Evolutionary conservation across 2,113 vertebrate genomes (phyloP).

Genomic region (Miniopterus natalensis): DNA sequence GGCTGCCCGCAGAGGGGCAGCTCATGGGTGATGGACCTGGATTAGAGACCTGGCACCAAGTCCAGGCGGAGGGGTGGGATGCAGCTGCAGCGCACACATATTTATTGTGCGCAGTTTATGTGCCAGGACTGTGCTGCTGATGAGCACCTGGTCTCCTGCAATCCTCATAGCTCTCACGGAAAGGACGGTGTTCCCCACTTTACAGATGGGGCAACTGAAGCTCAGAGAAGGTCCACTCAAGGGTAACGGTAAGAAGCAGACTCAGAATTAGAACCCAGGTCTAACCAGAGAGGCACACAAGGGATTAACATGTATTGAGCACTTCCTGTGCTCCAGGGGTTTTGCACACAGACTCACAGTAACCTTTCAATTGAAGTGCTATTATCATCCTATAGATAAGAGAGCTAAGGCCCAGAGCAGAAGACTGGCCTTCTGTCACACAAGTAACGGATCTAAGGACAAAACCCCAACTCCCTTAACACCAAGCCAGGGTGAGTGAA

Average conservation of each 20-base stretch:
- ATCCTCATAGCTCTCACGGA: not conserved
- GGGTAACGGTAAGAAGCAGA: slow-evolving; percentile 20
- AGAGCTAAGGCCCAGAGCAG: not conserved
- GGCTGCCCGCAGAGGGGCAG: not conserved
- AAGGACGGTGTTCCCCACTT: not conserved
- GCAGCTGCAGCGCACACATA: too few relatives aligned
- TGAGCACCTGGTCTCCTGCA: not conserved
- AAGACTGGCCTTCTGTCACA: not conserved
- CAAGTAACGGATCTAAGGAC: not conserved
- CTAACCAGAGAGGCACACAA: not conserved
- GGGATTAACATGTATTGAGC: not conserved
- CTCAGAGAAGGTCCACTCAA: not conserved
- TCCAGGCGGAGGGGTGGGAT: too few relatives aligned
- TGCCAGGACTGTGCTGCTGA: not conserved
- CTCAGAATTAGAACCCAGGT: not conserved
- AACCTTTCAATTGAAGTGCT: not conserved
- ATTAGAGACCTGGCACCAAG: not conserved
- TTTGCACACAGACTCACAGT: not conserved
- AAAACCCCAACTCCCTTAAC: not conserved
- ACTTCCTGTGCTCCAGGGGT: not conserved
- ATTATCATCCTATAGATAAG: not conserved
- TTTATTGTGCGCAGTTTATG: not conserved
- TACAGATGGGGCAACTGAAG: not conserved
- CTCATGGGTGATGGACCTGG: not conserved
- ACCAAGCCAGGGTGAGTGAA: not conserved